Evolutionary conservation across 2,797 vertebrate species (phyloP), one percentile per base, ranked within the genome.

Genomic region (Acanthurus leucopareius): DNA sequence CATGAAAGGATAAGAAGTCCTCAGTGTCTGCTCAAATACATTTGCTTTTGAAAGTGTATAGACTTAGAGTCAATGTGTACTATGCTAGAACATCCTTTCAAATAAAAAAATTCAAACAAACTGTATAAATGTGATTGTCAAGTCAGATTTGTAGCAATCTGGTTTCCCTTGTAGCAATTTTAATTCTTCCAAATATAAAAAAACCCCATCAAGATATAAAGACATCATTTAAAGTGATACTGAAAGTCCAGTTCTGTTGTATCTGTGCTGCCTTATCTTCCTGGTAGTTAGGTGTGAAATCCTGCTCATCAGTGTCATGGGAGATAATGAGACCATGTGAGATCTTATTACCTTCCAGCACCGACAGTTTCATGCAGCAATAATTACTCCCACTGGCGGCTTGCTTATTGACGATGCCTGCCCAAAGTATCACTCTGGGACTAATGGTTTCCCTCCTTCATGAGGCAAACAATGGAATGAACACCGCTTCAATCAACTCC

Each of bases 321-420:
- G 82, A 89, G 90, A 89, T 92, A 93, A 95, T 89, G 86, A 93
- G 91, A 86, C 91, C 87, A 84, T 85, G 83, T 88, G 91, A 92
- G 93, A 93, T 92, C 88, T 75, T 85, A 91, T 93, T 93, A 92
- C 90, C 90, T 91, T 92, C 87, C 86, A 69, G 77, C 84, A 53
- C 80, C 38, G 82, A 89, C 79, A 58, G 83, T 87, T 94, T 92
- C 91, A 80, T 85, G 86, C 86, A 32, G 83, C 66, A 90, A 88
- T 95, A 95, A 96, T 95, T 93, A 93, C 92, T 94, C 94, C 93
- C 94, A 87, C 82, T 61, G 92, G 91, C 75, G 80, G 87, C 88
- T 74, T 85, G 82, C 88, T 92, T 94, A 93, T 93, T 90, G 92
- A 92, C 82, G 69, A 84, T 5, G 90, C 48, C 90, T 83, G 89